Base-by-base conservation (phyloP, 2,888 invertebrate genomes). In the Rhamnusium bicolor region DNA sequence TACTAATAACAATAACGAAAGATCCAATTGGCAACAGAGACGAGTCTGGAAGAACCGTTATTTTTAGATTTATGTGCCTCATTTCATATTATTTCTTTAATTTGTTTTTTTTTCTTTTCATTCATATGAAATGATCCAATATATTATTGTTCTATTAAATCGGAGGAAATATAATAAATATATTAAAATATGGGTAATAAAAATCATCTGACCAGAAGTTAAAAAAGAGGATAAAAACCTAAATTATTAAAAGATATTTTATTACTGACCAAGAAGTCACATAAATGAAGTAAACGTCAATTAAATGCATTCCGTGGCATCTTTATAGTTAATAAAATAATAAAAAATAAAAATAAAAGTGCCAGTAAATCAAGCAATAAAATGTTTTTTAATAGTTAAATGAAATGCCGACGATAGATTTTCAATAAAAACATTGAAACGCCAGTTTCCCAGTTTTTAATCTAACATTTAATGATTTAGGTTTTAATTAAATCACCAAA, bases 221-320 rank as follows among this genome's bases (percentile, higher is more conserved):
- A 19, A 12, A 12, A 4, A 21, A 53, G 53, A n/a, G 5, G 12
- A 19, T n/a, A n/a, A 53, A 21, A 53, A 24, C 16, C 10, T 5
- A 53, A 19, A 53, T 12, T 4, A 0, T 12, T 14, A 21, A 56
- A 21, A 40, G n/a, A n/a, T n/a, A 40, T 54, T 56, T 56, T n/a
- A 12, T 27, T 27, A 56, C 14, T n/a, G 24, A 56, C 54, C 32
- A 58, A 18, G 16, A 16, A 58, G 19, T 29, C 62, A 63, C 54
- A 58, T 65, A 65, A 60, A 71, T 56, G 65, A 62, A 58, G n/a
- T 60, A 21, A 71, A 56, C 58, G 65, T 54, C 56, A 46, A 71
- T 58, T 71, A 71, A 70, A 54, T 40, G 58, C 65, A 71, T 51
- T 71, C 71, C 58, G 21, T 58, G 49, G 65, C 54, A 49, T 32